phyloP scores from a whole-genome alignment of 1,140 invertebrate species.

The Drosophila melanica region DNA sequence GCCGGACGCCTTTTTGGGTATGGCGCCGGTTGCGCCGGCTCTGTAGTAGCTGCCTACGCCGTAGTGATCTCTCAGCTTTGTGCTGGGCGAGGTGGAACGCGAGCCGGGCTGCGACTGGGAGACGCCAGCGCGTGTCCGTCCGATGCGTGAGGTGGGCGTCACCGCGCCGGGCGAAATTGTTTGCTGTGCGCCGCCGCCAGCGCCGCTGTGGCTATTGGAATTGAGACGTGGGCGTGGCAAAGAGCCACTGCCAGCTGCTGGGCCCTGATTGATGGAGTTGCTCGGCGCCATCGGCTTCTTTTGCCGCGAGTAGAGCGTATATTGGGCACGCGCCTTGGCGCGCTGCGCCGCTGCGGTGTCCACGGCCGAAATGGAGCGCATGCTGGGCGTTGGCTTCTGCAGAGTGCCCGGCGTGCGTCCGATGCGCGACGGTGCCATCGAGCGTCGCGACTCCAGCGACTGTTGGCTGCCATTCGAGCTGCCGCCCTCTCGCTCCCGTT shows the following conservation, averaged over 20 bases:
- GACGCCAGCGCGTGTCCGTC: constrained; percentile 86
- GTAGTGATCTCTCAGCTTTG: constrained; percentile 88
- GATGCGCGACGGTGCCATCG: constrained; percentile 55
- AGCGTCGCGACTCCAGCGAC: constrained; percentile 52
- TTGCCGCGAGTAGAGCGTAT: constrained; percentile 90
- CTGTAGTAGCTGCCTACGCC: constrained; percentile 76
- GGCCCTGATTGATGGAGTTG: constrained; percentile 84
- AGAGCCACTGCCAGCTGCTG: constrained; percentile 83
- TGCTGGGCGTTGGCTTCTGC: constrained; percentile 83
- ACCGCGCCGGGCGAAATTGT: constrained; percentile 84
- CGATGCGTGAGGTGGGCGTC: constrained; percentile 85
- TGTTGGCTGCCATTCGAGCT: constrained; percentile 21
- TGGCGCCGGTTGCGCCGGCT: constrained; percentile 77
- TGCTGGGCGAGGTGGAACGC: constrained; percentile 94
- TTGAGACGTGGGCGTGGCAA: constrained; percentile 59
- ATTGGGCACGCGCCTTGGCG: constrained; percentile 91
- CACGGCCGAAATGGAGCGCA: constrained; percentile 95
- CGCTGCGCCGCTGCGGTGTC: constrained; percentile 95
- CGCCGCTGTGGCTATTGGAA: constrained; percentile 70
- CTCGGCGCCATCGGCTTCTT: constrained; percentile 85
- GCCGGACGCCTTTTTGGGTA: constrained; percentile 86
- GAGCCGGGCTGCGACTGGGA: constrained; percentile 94
- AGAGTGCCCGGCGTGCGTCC: constrained; percentile 63
- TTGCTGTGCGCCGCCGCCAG: constrained; percentile 10
- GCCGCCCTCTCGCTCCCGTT: constrained; percentile 85